Evolutionary conservation across 1,140 invertebrate genomes (phyloP).

Genomic region (Radopholus similis): DNA sequence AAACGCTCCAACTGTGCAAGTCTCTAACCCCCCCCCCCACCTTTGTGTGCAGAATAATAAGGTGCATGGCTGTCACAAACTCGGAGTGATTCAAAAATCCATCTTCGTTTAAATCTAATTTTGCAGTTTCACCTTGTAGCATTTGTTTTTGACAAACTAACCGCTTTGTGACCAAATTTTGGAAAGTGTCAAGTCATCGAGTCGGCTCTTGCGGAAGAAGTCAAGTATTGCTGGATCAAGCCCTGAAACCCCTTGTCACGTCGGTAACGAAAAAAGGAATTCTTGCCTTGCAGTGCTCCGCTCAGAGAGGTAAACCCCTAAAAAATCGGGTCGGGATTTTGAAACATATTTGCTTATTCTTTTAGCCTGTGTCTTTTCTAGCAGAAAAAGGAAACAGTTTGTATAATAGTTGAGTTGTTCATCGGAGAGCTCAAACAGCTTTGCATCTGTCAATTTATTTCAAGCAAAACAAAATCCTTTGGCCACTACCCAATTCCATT

Average conservation of each 20-base stretch:
- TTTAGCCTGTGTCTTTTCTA: conserved; percentile 32
- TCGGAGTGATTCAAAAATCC: conserved; percentile 89
- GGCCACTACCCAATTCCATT: not conserved
- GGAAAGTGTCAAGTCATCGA: conserved; percentile 34
- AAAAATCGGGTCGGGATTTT: conserved; percentile 15
- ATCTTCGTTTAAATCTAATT: conserved; percentile 85
- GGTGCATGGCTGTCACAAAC: conserved; percentile 96
- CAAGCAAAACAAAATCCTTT: not conserved
- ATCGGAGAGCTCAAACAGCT: conserved; percentile 42
- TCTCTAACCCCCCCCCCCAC: no score
- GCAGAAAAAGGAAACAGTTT: conserved; percentile 38
- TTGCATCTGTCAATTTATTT: conserved; percentile 18
- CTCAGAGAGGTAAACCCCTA: conserved; percentile 18
- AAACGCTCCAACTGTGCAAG: not conserved
- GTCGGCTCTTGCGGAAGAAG: conserved; percentile 38
- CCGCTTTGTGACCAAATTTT: conserved; percentile 79
- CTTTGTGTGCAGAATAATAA: conserved; percentile 68
- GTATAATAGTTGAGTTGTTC: conserved; percentile 41
- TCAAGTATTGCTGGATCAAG: conserved; percentile 5
- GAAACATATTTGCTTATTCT: conserved; percentile 3
- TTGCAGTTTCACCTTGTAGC: no score
- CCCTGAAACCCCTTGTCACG: not conserved
- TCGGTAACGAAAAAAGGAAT: not conserved
- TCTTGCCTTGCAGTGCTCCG: conserved; percentile 30
- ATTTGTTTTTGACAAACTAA: not conserved